Base-by-base conservation (phyloP, 2,888 invertebrate species). In the Heliconius erato region DNA sequence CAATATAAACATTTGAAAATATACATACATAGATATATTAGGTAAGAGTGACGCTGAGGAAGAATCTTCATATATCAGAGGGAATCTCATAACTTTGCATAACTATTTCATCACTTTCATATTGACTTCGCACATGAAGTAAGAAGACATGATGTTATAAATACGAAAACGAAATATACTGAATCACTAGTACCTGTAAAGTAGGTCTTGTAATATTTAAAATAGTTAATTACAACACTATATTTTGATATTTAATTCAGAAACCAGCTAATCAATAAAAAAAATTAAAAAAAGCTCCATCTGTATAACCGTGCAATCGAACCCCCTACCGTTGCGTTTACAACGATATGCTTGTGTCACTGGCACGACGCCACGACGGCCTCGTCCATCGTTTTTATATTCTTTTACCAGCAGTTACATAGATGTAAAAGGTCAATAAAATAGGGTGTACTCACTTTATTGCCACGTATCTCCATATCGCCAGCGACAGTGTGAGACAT, bases 401-500 rank as follows among this genome's bases (percentile, higher is more conserved):
- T 49, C 1, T 7, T 26, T 72, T 72, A 1, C 26, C n/a, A 59
- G 14, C 28, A 19, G 40, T 74, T 79, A 74, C 54, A 0, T 28
- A 35, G 2, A 54, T 16, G 40, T 82, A 77, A 79, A 79, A 78
- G 49, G 67, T 71, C 35, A 80, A 79, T 79, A 80, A 82, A 79
- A 79, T 26, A 82, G 6, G 32, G 74, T 80, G 54, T 67, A 96
- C 97, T 97, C 92, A 98, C 98, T 97, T 98, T 91, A 98, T 97
- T 84, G 98, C 98, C 83, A 98, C 96, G 92, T 98, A 98, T 88
- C 99, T 97, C 98, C 98, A 98, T 87, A 98, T 97, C 26, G 99
- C 99, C 89, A 98, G 92, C 0, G 97, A 97, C 9, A 98, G 96
- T 3, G 98, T 98, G 87, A 98, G 96, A 91, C 98, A 98, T 85